These are phyloP conservation scores for Amiota minor DNA, from an alignment of 2,888 invertebrate genomes.

Conservation along the genomic window DNA sequence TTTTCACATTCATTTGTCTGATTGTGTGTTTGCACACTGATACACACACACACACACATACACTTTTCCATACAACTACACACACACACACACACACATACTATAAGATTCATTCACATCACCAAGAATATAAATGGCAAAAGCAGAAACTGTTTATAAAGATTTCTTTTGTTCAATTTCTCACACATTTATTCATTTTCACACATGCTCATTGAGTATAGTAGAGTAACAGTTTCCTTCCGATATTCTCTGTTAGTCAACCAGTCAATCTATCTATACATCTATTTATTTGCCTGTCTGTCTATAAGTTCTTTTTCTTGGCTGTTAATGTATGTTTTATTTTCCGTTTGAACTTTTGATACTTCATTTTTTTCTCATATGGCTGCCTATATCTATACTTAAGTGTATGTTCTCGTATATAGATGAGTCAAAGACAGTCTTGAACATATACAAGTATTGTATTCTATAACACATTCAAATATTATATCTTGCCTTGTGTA, in stretches of 20 bases:
- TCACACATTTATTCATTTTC: slow-evolving; percentile 23
- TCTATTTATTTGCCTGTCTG: slow-evolving; percentile 23
- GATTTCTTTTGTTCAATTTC: slow-evolving; percentile 40
- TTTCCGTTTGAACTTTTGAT: slow-evolving; percentile 56
- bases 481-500: slow-evolving; percentile 50
- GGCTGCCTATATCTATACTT: slow-evolving; percentile 35
- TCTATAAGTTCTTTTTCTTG: slow-evolving; percentile 31
- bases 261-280: slow-evolving; percentile 17
- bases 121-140: not conserved
- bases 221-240: slow-evolving; percentile 59
- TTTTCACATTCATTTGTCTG: slow-evolving; percentile 45
- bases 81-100: not conserved
- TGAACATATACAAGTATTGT: no score
- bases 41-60: not conserved
- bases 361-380: slow-evolving; percentile 53
- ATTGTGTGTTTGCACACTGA: not conserved
- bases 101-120: no score
- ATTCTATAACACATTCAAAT: no score
- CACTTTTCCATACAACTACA: no score
- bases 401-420: slow-evolving; percentile 54
- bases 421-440: no score
- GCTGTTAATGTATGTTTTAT: slow-evolving; percentile 65
- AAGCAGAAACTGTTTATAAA: not conserved
- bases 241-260: slow-evolving; percentile 33
- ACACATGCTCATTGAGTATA: slow-evolving; percentile 34